Percentiles rank a stretch among this genome's conserved stretches.
phyloP scores from a whole-genome alignment of 1,140 invertebrate genomes.

The Trinorchestia longiramus region DNA sequence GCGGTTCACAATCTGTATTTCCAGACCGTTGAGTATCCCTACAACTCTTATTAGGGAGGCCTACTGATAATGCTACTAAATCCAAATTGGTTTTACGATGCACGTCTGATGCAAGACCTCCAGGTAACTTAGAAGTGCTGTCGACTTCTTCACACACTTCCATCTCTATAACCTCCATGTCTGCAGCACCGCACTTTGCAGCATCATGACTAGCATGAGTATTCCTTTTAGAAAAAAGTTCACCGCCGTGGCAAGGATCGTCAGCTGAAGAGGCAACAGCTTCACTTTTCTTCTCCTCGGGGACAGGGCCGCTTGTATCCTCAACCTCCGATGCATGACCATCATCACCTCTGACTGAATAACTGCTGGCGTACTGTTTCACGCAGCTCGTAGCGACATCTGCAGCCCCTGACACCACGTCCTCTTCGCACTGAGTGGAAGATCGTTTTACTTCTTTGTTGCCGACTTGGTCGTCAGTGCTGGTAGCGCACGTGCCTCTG shows the following conservation, averaged over 20 bases:
- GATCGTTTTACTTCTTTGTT: background rate
- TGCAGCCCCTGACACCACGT: background rate
- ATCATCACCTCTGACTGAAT: background rate
- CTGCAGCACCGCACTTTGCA: background rate
- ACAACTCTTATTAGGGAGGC: background rate
- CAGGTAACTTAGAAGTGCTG: background rate
- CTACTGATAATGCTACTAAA: background rate
- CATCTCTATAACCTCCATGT: conserved; percentile 3
- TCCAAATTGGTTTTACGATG: background rate
- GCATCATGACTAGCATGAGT: background rate
- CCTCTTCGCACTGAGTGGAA: background rate
- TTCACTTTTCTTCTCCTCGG: background rate
- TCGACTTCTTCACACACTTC: conserved; percentile 22
- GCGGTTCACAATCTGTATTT: background rate
- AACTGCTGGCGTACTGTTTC: background rate
- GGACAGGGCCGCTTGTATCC: background rate
- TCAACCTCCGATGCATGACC: background rate
- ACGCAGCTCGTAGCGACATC: background rate
- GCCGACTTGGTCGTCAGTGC: background rate
- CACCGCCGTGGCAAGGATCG: background rate
- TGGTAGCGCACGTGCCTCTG: background rate
- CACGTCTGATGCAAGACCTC: background rate
- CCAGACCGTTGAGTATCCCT: background rate
- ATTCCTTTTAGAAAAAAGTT: conserved; percentile 19
- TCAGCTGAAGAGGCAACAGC: background rate